These are phyloP conservation scores for Omphaloscelis lunosa DNA, from an alignment of 2,888 invertebrate genomes.

Conservation along the genomic window DNA sequence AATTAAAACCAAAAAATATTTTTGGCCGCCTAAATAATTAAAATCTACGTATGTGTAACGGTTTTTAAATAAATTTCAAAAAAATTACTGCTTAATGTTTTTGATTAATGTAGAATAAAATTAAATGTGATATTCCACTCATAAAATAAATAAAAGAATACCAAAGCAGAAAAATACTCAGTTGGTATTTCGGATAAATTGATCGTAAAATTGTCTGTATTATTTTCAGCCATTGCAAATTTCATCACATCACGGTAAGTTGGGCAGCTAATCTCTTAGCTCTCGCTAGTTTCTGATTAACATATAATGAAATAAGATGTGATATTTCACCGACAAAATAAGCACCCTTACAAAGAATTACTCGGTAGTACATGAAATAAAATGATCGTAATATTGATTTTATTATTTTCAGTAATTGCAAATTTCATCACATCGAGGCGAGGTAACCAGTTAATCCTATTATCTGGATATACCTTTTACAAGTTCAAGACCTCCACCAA, in stretches of 20 bases:
- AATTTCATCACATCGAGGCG: constrained; percentile 9
- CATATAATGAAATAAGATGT: background rate
- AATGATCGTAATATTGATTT: background rate
- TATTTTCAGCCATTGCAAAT: constrained; percentile 4
- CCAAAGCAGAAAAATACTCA: background rate
- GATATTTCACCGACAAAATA: background rate
- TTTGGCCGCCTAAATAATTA: no score
- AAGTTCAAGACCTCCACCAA: background rate
- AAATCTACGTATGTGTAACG: no score
- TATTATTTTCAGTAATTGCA: constrained; percentile 4
- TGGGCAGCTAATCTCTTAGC: background rate
- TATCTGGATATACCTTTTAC: constrained; percentile 26
- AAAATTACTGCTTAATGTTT: background rate
- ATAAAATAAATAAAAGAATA: background rate
- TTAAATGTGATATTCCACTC: background rate
- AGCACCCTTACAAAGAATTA: background rate
- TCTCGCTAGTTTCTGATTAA: background rate
- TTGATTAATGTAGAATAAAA: background rate
- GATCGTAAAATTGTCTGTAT: background rate
- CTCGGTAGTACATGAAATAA: background rate
- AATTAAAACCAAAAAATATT: no score
- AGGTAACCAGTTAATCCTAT: constrained; percentile 8
- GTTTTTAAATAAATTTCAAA: background rate
- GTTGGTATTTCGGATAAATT: background rate
- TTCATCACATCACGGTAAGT: background rate